phyloP scores from a whole-genome alignment of 2,797 vertebrate species.

The Bucorvus abyssinicus region DNA sequence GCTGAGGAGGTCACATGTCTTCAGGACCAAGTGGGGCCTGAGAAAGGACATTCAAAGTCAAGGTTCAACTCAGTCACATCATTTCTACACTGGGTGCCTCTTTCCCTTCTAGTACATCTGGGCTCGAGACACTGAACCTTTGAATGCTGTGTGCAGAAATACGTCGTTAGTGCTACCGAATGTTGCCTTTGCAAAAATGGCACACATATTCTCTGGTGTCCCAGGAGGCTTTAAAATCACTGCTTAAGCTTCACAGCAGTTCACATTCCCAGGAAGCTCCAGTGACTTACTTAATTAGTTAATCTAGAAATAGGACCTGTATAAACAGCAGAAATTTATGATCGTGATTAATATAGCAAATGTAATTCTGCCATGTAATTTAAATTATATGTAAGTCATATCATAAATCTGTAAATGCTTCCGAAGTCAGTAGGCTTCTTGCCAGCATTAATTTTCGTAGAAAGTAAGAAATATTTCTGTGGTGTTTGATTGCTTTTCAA shows the following conservation, averaged over 20 bases:
- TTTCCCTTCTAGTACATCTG: neutral
- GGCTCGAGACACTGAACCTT: neutral
- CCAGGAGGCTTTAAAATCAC: neutral
- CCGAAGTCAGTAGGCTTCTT: neutral
- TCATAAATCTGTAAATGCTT: slow-evolving; percentile 28
- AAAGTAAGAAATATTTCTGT: neutral
- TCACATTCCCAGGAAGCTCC: neutral
- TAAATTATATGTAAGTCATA: neutral
- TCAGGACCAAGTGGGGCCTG: neutral
- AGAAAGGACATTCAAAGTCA: neutral
- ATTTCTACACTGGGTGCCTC: neutral
- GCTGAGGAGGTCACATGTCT: neutral
- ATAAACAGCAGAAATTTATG: neutral
- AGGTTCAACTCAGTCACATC: neutral
- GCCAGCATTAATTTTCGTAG: slow-evolving; percentile 1
- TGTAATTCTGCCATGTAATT: slow-evolving; percentile 3
- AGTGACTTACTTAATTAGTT: neutral
- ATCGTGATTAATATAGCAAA: slow-evolving; percentile 32
- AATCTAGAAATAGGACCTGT: neutral
- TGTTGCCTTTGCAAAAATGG: neutral
- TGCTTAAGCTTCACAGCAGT: neutral
- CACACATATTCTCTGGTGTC: neutral
- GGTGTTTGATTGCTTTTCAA: neutral
- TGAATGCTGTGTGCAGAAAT: neutral
- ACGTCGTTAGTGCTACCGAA: neutral